These are phyloP conservation scores for Copidosoma floridanum DNA, from an alignment of 1,140 invertebrate genomes.

Conservation along the genomic window DNA sequence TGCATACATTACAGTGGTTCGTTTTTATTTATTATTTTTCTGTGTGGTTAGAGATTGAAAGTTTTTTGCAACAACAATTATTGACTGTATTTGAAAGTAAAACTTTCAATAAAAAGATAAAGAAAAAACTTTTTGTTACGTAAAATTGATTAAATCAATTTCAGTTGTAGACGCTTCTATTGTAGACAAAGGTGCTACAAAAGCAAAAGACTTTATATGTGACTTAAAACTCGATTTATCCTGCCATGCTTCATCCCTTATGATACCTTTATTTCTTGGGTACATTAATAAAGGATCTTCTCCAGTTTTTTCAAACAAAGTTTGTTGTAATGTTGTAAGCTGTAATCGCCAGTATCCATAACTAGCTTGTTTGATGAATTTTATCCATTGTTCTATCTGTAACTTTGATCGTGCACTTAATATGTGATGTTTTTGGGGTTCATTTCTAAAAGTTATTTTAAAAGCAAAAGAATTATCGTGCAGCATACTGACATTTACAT, in stretches of 20 bases:
- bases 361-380: slow-evolving; percentile 60
- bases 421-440: slow-evolving; percentile 65
- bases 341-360: slow-evolving; percentile 64
- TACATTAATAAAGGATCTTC: slow-evolving; percentile 66
- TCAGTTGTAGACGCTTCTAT: no score
- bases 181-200: no score
- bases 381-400: slow-evolving; percentile 64
- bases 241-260: slow-evolving; percentile 50
- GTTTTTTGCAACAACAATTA: no score
- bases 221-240: slow-evolving; percentile 45
- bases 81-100: no score
- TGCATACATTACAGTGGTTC: no score
- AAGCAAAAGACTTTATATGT: slow-evolving; percentile 47
- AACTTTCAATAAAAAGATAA: no score
- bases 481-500: slow-evolving; percentile 62
- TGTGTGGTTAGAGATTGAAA: no score
- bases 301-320: slow-evolving; percentile 61
- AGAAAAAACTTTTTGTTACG: no score
- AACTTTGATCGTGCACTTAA: slow-evolving; percentile 65
- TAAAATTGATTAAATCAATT: no score
- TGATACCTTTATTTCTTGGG: slow-evolving; percentile 61
- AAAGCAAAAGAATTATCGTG: slow-evolving; percentile 67
- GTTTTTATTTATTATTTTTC: no score
- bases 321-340: slow-evolving; percentile 60
- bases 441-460: slow-evolving; percentile 66